These are phyloP conservation scores for Paramisgurnus dabryanus DNA, from an alignment of 2,113 vertebrate species.

Conservation along the genomic window DNA sequence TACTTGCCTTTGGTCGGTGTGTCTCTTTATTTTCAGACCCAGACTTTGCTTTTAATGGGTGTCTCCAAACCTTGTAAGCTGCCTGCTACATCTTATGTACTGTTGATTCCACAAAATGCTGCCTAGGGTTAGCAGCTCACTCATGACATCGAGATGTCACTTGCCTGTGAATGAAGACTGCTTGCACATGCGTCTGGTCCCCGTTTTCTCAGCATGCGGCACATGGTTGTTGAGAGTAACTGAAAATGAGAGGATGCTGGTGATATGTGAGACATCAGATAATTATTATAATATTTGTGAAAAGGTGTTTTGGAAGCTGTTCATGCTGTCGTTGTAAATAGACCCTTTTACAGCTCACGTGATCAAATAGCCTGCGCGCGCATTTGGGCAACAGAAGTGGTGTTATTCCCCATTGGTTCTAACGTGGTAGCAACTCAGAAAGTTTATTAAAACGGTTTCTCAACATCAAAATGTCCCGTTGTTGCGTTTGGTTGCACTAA, in stretches of 20 bases:
- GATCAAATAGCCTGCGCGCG: too few relatives aligned
- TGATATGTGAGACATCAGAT: background rate
- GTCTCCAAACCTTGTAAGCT: too few relatives aligned
- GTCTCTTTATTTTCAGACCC: too few relatives aligned
- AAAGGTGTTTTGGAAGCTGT: background rate
- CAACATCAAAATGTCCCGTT: too few relatives aligned
- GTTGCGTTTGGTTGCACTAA: too few relatives aligned
- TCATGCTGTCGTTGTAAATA: background rate
- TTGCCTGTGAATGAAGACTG: slow-evolving; percentile 13
- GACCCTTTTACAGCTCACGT: too few relatives aligned
- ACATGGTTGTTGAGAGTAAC: slow-evolving; percentile 17
- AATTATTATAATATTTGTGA: background rate
- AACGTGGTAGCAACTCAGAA: too few relatives aligned
- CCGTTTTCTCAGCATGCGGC: background rate
- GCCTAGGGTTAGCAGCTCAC: background rate
- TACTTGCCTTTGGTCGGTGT: too few relatives aligned
- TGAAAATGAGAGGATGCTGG: background rate
- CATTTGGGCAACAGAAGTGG: too few relatives aligned
- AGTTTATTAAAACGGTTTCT: too few relatives aligned
- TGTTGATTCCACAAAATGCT: background rate
- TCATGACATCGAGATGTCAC: slow-evolving; percentile 1
- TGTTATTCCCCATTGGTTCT: too few relatives aligned
- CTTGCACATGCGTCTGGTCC: slow-evolving; percentile 5
- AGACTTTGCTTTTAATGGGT: too few relatives aligned
- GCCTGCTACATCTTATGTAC: background rate